These are phyloP conservation scores for Drosophila koepferae DNA, from an alignment of 2,888 invertebrate species.

Conservation along the genomic window DNA sequence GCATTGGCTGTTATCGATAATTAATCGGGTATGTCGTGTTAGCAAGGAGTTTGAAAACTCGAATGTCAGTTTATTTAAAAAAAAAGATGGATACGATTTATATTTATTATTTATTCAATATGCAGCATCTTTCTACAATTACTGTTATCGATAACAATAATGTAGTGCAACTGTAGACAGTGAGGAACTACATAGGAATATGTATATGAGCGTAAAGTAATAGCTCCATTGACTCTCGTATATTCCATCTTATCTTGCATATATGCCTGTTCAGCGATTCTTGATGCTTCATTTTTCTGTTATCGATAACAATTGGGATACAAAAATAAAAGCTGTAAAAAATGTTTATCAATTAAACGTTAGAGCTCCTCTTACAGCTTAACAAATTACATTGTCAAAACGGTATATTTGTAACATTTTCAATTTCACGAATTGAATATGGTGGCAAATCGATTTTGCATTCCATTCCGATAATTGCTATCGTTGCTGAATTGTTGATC, in stretches of 20 bases:
- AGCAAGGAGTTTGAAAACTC: too few relatives aligned
- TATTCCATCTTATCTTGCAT: neutral
- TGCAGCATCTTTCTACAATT: too few relatives aligned
- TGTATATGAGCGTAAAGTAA: neutral
- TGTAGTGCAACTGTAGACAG: too few relatives aligned
- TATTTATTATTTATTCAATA: too few relatives aligned
- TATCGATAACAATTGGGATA: neutral
- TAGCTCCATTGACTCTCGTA: neutral
- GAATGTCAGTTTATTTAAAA: too few relatives aligned
- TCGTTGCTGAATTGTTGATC: constrained; percentile 1
- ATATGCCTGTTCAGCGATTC: neutral
- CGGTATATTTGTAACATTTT: neutral
- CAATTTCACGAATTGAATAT: neutral
- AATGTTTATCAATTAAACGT: too few relatives aligned
- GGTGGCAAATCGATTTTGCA: neutral
- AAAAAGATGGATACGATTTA: too few relatives aligned
- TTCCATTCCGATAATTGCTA: constrained; percentile 10
- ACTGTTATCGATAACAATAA: constrained; percentile 9
- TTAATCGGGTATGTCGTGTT: too few relatives aligned
- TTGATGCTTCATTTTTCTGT: fast-evolving
- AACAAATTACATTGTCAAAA: neutral
- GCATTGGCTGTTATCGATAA: too few relatives aligned
- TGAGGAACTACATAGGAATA: neutral
- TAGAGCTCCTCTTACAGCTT: neutral
- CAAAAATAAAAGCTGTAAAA: too few relatives aligned